Percentiles rank a stretch among this genome's conserved stretches.
Conservation (phyloP, 2,113 vertebrate genomes). For the Sceloporus tristichus region DNA sequence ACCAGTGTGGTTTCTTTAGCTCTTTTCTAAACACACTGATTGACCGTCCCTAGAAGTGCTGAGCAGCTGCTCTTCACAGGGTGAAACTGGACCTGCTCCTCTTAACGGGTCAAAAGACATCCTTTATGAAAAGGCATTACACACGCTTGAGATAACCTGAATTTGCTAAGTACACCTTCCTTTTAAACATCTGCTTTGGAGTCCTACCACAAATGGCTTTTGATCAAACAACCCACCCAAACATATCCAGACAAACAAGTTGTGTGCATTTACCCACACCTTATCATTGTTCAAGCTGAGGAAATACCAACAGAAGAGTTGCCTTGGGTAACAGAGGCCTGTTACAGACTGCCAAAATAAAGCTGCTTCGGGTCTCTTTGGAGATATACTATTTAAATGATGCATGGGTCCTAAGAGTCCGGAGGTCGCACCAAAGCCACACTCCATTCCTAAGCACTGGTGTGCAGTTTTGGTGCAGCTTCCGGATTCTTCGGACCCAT, state of each 20-base stretch:
- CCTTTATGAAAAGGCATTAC: conserved; percentile 27
- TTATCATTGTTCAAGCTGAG: neutral
- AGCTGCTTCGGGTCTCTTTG: no score
- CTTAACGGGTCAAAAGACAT: conserved; percentile 6
- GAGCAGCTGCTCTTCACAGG: conserved; percentile 15
- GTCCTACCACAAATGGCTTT: neutral
- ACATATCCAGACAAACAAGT: accelerated
- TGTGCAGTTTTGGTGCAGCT: no score
- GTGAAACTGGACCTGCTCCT: accelerated
- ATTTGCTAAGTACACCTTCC: conserved; percentile 21
- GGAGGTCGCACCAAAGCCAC: no score
- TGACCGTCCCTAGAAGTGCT: neutral
- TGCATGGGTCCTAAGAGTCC: no score
- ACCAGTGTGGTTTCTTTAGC: conserved; percentile 21
- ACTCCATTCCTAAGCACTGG: no score
- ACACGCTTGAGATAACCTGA: neutral
- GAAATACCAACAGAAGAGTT: neutral
- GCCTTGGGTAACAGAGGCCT: neutral
- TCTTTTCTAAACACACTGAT: conserved; percentile 29
- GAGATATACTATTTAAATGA: no score
- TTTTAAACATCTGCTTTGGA: neutral
- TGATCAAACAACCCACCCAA: conserved; percentile 37
- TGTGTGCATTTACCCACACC: neutral
- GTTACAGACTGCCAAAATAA: no score
- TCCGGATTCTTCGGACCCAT: no score